Evolutionary conservation across 2,113 vertebrate species (phyloP).

Genomic region (Macrotis lagotis): DNA sequence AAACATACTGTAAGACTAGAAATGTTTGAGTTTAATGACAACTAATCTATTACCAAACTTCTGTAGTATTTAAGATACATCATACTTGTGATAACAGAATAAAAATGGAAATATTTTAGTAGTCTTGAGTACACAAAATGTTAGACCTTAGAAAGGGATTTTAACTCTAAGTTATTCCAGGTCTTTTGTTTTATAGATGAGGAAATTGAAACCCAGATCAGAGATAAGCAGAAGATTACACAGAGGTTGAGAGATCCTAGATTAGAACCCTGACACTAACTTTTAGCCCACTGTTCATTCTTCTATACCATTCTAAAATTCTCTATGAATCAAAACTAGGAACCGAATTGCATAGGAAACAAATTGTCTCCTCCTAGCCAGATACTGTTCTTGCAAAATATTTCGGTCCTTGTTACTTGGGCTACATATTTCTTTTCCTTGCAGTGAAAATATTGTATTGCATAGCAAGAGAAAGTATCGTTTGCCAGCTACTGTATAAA

Average conservation of each 20-base stretch:
- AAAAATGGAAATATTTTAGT: background rate
- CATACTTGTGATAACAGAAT: background rate
- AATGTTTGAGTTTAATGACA: conserved; percentile 48
- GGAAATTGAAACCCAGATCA: background rate
- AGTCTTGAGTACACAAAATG: background rate
- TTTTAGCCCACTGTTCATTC: background rate
- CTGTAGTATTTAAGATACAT: background rate
- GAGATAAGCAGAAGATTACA: background rate
- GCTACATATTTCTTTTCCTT: conserved; percentile 45
- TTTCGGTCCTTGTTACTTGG: conserved; percentile 27
- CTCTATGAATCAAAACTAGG: conserved; percentile 37
- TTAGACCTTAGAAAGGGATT: background rate
- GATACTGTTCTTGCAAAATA: background rate
- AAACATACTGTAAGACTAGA: conserved; percentile 40
- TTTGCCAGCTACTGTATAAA: background rate
- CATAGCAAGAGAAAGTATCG: background rate
- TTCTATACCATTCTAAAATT: background rate
- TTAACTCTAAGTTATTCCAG: background rate
- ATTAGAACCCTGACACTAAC: background rate
- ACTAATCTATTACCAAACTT: background rate
- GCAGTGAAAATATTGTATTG: conserved; percentile 14
- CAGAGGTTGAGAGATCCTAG: background rate
- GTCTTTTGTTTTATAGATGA: background rate
- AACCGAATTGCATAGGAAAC: conserved; percentile 10
- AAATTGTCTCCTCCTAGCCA: background rate